Base-by-base conservation (phyloP, 2,797 vertebrate species). In the Cebuella pygmaea region DNA sequence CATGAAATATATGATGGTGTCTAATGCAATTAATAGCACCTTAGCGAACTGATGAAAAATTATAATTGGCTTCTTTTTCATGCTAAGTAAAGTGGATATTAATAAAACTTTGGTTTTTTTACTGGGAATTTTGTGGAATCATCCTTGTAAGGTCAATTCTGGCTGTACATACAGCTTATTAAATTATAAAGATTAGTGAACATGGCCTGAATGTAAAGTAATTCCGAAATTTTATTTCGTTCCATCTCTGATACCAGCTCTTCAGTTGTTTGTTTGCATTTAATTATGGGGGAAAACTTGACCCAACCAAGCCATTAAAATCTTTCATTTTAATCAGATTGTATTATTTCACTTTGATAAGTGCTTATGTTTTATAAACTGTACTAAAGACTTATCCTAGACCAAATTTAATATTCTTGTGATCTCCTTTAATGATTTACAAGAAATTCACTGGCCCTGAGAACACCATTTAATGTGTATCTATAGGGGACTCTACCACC, bases 261-360 rank as follows among this genome's bases (percentile, higher is more conserved):
- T 78, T 75, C 20, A 55, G 19, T 85, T 78, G n/a, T 55, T 76
- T 70, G 19, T 44, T 41, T n/a, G 22, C 24, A 0, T 13, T 94
- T 84, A 92, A 80, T 80, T 93, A 1, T 2, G 84, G 61, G 24
- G 15, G 8, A 82, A 87, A 93, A 92, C 5, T 36, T 3, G 85
- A 74, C 30, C 24, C 48, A 26, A 81, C n/a, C 22, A 52, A 61
- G 44, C 8, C 3, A 72, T 39, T 39, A 39, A 39, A 39, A 39
- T 39, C 10, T 87, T 74, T 44, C 61, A 74, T 79, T 89, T 96
- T 90, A 84, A 67, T 83, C 44, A 82, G 6, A 76, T 88, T 81
- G 88, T 80, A 86, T 75, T 50, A 44, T 72, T 87, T 93, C 48
- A 85, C 44, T 95, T 95, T 92, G 95, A 33, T 94, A 57, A 93